phyloP scores from a whole-genome alignment of 2,797 vertebrate genomes.

The Eulemur mongoz region DNA sequence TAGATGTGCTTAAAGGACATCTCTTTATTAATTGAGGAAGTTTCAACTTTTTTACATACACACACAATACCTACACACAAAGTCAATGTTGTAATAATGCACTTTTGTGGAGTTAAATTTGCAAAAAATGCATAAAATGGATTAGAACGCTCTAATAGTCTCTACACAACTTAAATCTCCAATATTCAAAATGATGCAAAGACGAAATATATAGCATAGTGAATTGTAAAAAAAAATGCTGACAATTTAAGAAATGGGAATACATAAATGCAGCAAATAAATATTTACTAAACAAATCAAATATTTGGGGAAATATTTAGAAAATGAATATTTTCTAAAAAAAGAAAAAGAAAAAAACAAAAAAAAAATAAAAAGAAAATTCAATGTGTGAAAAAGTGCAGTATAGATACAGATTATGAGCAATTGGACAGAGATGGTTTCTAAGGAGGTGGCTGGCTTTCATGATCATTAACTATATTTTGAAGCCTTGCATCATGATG shows the following conservation, averaged over 20 bases:
- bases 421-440: background rate
- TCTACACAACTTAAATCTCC: background rate
- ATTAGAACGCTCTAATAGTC: background rate
- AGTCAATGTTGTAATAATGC: background rate
- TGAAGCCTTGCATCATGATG: background rate
- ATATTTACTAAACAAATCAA: too few relatives aligned
- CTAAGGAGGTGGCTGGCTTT: background rate
- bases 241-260: background rate
- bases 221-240: background rate
- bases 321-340: too few relatives aligned
- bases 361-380: background rate
- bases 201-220: background rate
- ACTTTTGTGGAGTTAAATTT: background rate
- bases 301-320: too few relatives aligned
- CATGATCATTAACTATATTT: background rate
- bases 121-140: background rate
- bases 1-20: background rate
- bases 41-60: background rate
- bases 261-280: too few relatives aligned
- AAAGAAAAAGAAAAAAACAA: background rate
- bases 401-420: background rate
- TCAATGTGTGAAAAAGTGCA: background rate
- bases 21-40: background rate
- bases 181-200: background rate
- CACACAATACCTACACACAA: background rate